These are phyloP conservation scores for Teleiodes luculella DNA, from an alignment of 2,888 invertebrate species.

Conservation along the genomic window DNA sequence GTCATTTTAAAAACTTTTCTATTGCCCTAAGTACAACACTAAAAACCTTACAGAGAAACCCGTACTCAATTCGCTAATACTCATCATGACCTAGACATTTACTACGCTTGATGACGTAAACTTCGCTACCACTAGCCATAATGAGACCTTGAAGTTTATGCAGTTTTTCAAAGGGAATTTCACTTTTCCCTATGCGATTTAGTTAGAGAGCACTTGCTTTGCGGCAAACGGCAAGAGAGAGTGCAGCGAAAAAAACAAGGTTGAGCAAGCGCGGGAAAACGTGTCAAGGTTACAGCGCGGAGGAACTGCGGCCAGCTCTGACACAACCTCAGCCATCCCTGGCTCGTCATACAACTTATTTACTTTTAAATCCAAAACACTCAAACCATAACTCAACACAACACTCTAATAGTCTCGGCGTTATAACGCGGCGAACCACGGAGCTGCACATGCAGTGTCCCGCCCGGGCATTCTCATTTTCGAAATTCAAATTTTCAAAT, in stretches of 20 bases:
- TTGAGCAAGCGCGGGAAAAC: constrained; percentile 68
- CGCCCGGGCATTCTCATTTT: constrained; percentile 49
- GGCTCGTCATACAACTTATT: constrained; percentile 30
- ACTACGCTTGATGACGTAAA: constrained; percentile 4
- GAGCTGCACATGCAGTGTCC: constrained; percentile 32
- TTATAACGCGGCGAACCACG: constrained; percentile 30
- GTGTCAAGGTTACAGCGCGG: constrained; percentile 73
- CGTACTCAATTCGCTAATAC: constrained; percentile 8
- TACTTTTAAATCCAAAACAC: constrained; percentile 32
- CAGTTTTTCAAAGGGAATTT: constrained; percentile 20
- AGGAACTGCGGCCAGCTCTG: constrained; percentile 40
- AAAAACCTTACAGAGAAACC: constrained; percentile 10
- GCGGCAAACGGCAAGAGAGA: constrained; percentile 67
- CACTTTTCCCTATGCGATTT: constrained; percentile 43
- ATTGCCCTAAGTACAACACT: constrained; percentile 20
- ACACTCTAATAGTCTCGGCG: constrained; percentile 38
- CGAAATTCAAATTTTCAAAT: constrained; percentile 58
- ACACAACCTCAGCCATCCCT: constrained; percentile 48
- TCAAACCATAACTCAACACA: constrained; percentile 44
- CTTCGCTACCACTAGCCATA: too few species aligned
- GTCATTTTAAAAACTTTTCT: constrained; percentile 36
- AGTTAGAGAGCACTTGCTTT: constrained; percentile 49
- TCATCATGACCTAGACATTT: constrained; percentile 12
- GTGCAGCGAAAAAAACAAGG: constrained; percentile 68
- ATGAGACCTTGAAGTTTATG: constrained; percentile 12